These are phyloP conservation scores for Dendrophyllia cribrosa DNA, from an alignment of 64 coral and sea anemone species.

Conservation along the genomic window DNA sequence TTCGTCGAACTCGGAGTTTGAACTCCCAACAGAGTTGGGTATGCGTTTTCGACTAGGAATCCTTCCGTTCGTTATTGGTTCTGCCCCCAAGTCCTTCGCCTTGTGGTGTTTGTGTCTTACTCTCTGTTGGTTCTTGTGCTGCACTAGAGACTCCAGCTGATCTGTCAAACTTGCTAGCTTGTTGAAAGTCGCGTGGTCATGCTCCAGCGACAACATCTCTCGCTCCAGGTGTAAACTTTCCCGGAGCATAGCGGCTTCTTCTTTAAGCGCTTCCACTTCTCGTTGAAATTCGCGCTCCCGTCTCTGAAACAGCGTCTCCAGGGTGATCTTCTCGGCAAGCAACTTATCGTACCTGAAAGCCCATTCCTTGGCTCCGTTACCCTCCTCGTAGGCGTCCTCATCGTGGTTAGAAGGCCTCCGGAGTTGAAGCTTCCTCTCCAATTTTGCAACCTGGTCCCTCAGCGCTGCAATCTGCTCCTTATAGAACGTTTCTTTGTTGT, in stretches of 20 bases:
- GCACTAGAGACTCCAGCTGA: constrained; percentile 81
- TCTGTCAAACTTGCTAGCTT: constrained; percentile 83
- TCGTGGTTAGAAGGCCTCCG: constrained; percentile 65
- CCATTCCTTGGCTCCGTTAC: constrained; percentile 72
- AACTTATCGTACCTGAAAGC: constrained; percentile 79
- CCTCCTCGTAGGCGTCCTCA: constrained; percentile 49
- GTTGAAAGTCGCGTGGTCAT: constrained; percentile 83
- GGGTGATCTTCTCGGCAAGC: constrained; percentile 84
- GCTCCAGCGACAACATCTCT: constrained; percentile 87
- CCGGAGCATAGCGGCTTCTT: constrained; percentile 77
- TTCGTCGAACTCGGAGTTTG: constrained; percentile 33
- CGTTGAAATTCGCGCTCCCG: constrained; percentile 74
- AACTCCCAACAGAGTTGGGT: constrained; percentile 41
- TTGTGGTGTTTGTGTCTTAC: constrained; percentile 26
- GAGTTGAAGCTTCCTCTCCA: constrained; percentile 71
- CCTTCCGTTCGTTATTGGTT: not conserved
- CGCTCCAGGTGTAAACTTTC: constrained; percentile 83
- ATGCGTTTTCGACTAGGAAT: constrained; percentile 25
- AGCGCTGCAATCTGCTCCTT: constrained; percentile 88
- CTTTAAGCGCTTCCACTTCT: constrained; percentile 80
- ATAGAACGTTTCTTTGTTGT: constrained; percentile 93
- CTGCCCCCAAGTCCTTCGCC: not conserved
- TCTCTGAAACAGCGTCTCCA: constrained; percentile 83
- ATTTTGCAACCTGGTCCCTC: constrained; percentile 83
- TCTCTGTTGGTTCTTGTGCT: constrained; percentile 53